Evolutionary conservation across 2,888 invertebrate genomes (phyloP), one percentile per base, ranked within the genome.

Genomic region (Junonia oenone): DNA sequence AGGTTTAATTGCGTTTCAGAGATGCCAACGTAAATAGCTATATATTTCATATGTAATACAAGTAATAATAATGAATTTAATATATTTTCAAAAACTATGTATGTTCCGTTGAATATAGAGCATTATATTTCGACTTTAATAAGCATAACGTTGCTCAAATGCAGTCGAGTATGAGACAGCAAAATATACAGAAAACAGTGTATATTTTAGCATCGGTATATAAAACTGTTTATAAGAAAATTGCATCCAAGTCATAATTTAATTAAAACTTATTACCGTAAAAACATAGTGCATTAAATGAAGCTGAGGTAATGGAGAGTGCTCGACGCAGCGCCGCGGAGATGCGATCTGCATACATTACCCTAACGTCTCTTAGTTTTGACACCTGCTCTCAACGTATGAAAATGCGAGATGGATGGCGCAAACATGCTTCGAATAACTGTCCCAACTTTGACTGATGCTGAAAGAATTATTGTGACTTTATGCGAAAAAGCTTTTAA

Each of bases 311-410:
- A 80, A 80, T 76, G 78, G 73, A 70, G 74, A 76, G 60, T 56
- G 58, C 61, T 63, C 55, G 50, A 64, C 61, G 54, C 58, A 57
- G 59, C 65, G 59, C 57, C 59, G 52, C 75, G 75, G 78, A 82
- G 84, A 82, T 83, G 86, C 88, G 88, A 88, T 88, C 87, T 88
- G 87, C 89, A 90, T 89, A 82, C 85, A 90, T 90, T 90, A 88
- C 80, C 83, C 82, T 82, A 83, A 85, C 80, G 81, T 81, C 82
- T 79, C 81, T 78, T 81, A 85, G 87, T 88, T 88, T 85, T 88
- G 89, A 88, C 89, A 89, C 89, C 89, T 87, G 88, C 83, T 83
- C 82, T 75, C 78, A 66, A 63, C 69, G 68, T 75, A 75, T 72
- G 77, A 78, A 76, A 76, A 78, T 72, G 68, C 69, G 69, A 76